Conservation (phyloP, 1,140 invertebrate genomes). For the Potamilus streckersoni region DNA sequence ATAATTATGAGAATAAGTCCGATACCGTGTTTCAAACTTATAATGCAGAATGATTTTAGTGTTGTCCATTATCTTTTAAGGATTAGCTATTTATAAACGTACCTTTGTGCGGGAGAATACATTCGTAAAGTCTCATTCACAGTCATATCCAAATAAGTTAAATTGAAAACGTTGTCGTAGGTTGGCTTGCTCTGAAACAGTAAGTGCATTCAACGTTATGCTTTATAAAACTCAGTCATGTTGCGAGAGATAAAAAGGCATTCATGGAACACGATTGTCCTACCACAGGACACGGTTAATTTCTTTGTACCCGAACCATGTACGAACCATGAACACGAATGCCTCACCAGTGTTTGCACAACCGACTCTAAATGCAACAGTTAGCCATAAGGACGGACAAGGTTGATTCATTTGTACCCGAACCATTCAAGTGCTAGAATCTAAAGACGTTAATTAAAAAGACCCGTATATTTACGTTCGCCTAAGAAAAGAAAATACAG, state of each 20-base stretch:
- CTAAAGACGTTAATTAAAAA: neutral
- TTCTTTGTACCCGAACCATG: neutral
- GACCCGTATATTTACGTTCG: neutral
- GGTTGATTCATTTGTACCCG: no score
- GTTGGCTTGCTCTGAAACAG: slow-evolving; percentile 15
- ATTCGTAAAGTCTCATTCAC: slow-evolving; percentile 29
- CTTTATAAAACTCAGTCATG: neutral
- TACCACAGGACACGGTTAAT: neutral
- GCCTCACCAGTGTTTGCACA: no score
- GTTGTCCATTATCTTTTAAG: no score
- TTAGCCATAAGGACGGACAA: neutral
- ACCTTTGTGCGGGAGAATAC: slow-evolving; percentile 25
- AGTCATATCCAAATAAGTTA: slow-evolving; percentile 19
- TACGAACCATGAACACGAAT: neutral
- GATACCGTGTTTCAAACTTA: no score
- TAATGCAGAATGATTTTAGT: no score
- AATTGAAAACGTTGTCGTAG: slow-evolving; percentile 29
- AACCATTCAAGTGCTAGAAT: neutral
- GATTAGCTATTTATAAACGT: neutral
- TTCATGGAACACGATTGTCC: no score
- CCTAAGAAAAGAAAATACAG: no score
- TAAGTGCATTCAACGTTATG: neutral
- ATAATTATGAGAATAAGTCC: no score
- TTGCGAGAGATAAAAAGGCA: no score
- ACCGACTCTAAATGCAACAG: no score